Evolutionary conservation across 1,140 invertebrate species (phyloP), one percentile per base, ranked within the genome.

Genomic region (Drosophila asahinai): DNA sequence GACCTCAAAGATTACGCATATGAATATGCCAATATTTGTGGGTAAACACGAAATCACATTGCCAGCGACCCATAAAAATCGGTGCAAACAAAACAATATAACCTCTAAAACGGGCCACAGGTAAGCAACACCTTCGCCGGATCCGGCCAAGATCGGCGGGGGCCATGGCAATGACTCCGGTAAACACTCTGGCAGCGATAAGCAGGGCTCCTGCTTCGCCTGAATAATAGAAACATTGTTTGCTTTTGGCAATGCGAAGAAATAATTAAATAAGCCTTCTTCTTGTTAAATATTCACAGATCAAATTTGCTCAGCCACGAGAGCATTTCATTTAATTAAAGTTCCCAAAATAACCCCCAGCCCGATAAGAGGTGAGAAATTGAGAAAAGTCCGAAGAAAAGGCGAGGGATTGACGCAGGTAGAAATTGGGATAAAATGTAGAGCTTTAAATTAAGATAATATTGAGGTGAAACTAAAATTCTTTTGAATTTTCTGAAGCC

Each of bases 241-340:
- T 83, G 78, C 74, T 66, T 84, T 84, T 81, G 59, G 51, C 72
- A 84, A 63, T 61, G 73, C 61, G 70, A 75, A 86, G 75, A 87
- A 57, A 76, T 87, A 86, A 86, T 86, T 86, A 86, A 86, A 86
- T 87, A 80, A 67, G 83, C 62, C 81, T 65, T 82, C 83, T 79
- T 83, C 83, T 79, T 79, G 75, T 82, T 86, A 79, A 87, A 81
- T 76, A 78, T 73, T 67, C 62, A 48, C 80, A 77, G 61, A 76
- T 67, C 74, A 77, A 77, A 77, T 77, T 67, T 77, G 73, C 80
- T 67, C 52, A 72, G 60, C 80, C 54, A 60, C 47, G 47, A 30
- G 71, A 43, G 55, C 55, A 74, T 61, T 72, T 74, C 81, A 74
- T 82, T 86, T 87, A 86, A 86, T 86, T 86, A 86, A 86, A 86